Evolutionary conservation across 2,797 vertebrate species (phyloP).

Genomic region (Triplophysa bombifrons): DNA sequence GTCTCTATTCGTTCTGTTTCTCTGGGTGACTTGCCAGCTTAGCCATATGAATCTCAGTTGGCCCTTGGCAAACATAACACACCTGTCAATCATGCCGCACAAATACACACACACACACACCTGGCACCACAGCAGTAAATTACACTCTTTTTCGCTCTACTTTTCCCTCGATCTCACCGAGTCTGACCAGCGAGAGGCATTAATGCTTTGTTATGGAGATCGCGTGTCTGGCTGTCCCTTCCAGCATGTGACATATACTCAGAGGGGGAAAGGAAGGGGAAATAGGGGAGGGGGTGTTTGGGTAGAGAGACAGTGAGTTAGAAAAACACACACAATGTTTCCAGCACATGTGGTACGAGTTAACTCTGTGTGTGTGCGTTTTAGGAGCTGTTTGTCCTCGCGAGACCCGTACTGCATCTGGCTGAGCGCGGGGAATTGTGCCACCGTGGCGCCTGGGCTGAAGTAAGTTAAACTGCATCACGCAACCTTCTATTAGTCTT

Average conservation of each 20-base stretch:
- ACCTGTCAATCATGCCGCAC: slow-evolving; percentile 51
- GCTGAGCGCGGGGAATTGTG: slow-evolving; percentile 83
- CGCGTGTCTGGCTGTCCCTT: slow-evolving; percentile 46
- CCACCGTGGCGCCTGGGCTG: slow-evolving; percentile 73
- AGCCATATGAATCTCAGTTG: slow-evolving; percentile 50
- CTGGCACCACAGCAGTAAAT: slow-evolving; percentile 22
- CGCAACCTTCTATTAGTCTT: slow-evolving; percentile 22
- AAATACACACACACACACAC: slow-evolving; percentile 22
- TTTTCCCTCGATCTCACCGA: neutral
- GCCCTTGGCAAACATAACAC: slow-evolving; percentile 51
- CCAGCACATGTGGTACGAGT: slow-evolving; percentile 53
- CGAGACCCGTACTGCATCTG: slow-evolving; percentile 92
- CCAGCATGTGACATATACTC: slow-evolving; percentile 42
- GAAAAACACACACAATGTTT: slow-evolving; percentile 41
- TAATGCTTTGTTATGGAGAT: slow-evolving; percentile 44
- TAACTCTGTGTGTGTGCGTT: slow-evolving; percentile 50
- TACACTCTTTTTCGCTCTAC: slow-evolving; percentile 16
- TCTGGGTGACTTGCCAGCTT: slow-evolving; percentile 36
- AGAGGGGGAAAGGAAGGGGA: slow-evolving; percentile 33
- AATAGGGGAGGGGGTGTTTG: slow-evolving; percentile 11
- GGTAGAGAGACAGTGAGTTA: slow-evolving; percentile 6
- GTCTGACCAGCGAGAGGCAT: slow-evolving; percentile 26
- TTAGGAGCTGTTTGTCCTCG: slow-evolving; percentile 88
- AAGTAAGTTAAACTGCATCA: slow-evolving; percentile 74
- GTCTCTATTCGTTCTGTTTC: slow-evolving; percentile 6